Conservation (phyloP, 2,888 invertebrate genomes). For the Nowickia ferox region DNA sequence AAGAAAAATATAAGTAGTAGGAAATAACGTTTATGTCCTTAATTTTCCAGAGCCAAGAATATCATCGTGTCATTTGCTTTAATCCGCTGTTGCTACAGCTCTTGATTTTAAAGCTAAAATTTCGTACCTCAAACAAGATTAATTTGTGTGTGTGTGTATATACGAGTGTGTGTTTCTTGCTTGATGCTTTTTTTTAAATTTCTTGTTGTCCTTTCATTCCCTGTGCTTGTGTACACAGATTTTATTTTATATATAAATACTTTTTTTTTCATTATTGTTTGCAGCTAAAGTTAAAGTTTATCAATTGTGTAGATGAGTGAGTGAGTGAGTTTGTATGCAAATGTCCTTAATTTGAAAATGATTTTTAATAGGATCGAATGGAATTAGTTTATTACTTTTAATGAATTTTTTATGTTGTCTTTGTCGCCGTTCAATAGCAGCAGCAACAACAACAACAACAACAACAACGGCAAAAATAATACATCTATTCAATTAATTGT, state of each 20-base stretch:
- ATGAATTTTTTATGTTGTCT: conserved; percentile 81
- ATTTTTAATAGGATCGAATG: conserved; percentile 83
- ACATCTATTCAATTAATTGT: conserved; percentile 71
- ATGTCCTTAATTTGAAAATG: conserved; percentile 83
- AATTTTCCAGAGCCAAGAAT: conserved; percentile 60
- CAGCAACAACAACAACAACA: conserved; percentile 22
- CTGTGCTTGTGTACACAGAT: not conserved
- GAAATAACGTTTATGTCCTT: conserved; percentile 41
- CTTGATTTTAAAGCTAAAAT: conserved; percentile 22
- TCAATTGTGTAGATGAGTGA: conserved; percentile 73
- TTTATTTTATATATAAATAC: not conserved
- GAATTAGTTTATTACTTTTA: conserved; percentile 83
- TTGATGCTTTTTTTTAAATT: conserved; percentile 20
- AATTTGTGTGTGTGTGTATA: conserved; percentile 45
- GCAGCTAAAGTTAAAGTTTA: conserved; percentile 74
- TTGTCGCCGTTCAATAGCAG: conserved; percentile 69
- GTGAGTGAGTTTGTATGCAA: conserved; percentile 78
- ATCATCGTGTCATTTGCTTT: conserved; percentile 58
- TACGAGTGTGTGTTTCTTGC: conserved; percentile 23
- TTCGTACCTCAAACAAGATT: conserved; percentile 55
- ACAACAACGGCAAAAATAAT: conserved; percentile 47
- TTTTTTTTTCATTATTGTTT: conserved; percentile 19
- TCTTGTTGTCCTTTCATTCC: conserved; percentile 45
- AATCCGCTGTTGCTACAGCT: conserved; percentile 53
- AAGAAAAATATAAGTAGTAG: conserved; percentile 38